Conservation (phyloP, 2,797 vertebrate genomes). For the Poecilia gillii region DNA sequence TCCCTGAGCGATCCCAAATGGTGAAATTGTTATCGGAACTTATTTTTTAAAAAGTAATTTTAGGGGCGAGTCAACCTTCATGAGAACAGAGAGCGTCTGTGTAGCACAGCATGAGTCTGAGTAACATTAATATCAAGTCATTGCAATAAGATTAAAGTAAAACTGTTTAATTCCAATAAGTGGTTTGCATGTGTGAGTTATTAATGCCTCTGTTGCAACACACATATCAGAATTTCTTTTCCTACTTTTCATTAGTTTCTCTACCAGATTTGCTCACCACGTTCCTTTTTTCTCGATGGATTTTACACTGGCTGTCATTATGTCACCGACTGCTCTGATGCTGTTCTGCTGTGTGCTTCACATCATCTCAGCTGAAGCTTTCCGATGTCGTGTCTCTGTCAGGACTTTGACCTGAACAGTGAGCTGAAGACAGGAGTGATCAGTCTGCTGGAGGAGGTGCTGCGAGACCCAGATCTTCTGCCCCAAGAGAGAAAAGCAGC, state of each 20-base stretch:
- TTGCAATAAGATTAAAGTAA: neutral
- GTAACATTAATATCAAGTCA: neutral
- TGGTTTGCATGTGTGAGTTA: neutral
- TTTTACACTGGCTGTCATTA: neutral
- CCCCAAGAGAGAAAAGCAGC: slow-evolving; percentile 96
- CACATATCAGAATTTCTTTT: neutral
- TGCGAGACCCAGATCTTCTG: slow-evolving; percentile 92
- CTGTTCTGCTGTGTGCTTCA: neutral
- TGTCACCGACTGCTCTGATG: neutral
- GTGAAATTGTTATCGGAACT: neutral
- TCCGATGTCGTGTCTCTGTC: slow-evolving; percentile 4
- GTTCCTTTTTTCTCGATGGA: neutral
- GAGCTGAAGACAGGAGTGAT: slow-evolving; percentile 91
- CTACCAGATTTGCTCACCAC: neutral
- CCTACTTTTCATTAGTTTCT: neutral
- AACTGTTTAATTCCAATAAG: neutral
- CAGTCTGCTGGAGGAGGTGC: slow-evolving; percentile 92
- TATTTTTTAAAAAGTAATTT: neutral
- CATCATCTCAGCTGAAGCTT: neutral
- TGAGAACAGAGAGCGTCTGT: neutral
- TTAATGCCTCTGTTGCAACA: neutral
- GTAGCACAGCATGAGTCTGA: neutral
- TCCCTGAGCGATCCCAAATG: neutral
- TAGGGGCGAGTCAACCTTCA: neutral
- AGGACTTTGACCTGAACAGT: slow-evolving; percentile 95